These are phyloP conservation scores for Blastobasis lacticolella DNA, from an alignment of 2,888 invertebrate genomes.

Conservation along the genomic window DNA sequence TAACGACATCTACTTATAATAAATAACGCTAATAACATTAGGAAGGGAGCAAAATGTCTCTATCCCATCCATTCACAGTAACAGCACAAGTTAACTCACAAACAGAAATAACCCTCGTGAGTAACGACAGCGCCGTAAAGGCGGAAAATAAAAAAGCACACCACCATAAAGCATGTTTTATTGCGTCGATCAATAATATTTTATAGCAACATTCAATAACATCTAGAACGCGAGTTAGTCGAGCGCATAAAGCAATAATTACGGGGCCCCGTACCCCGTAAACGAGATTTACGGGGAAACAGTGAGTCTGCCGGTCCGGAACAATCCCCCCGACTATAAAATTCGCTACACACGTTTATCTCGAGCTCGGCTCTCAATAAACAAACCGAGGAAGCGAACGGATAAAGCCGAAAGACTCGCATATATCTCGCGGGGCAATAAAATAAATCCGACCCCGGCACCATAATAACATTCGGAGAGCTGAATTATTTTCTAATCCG, in stretches of 20 bases:
- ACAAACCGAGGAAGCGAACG: slow-evolving; percentile 56
- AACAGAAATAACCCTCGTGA: slow-evolving; percentile 23
- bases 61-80: no score
- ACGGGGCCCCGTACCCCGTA: slow-evolving; percentile 43
- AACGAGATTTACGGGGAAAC: slow-evolving; percentile 63
- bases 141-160: slow-evolving; percentile 43
- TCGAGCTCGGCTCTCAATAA: slow-evolving; percentile 46
- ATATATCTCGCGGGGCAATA: slow-evolving; percentile 63
- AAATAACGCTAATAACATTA: no score
- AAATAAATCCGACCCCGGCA: slow-evolving; percentile 65
- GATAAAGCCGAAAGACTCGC: slow-evolving; percentile 62
- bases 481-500: slow-evolving; percentile 74
- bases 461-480: slow-evolving; percentile 70
- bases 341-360: slow-evolving; percentile 52
- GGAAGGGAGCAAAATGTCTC: no score
- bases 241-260: slow-evolving; percentile 68
- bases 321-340: slow-evolving; percentile 49
- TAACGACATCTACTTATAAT: no score
- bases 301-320: slow-evolving; percentile 24
- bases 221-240: slow-evolving; percentile 52
- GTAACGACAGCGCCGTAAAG: slow-evolving; percentile 40
- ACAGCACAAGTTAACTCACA: slow-evolving; percentile 3
- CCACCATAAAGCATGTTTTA: slow-evolving; percentile 61
- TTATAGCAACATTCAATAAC: slow-evolving; percentile 68
- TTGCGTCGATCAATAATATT: slow-evolving; percentile 63